These are phyloP conservation scores for Megathymus violae DNA, from an alignment of 1,140 invertebrate species.

Conservation along the genomic window DNA sequence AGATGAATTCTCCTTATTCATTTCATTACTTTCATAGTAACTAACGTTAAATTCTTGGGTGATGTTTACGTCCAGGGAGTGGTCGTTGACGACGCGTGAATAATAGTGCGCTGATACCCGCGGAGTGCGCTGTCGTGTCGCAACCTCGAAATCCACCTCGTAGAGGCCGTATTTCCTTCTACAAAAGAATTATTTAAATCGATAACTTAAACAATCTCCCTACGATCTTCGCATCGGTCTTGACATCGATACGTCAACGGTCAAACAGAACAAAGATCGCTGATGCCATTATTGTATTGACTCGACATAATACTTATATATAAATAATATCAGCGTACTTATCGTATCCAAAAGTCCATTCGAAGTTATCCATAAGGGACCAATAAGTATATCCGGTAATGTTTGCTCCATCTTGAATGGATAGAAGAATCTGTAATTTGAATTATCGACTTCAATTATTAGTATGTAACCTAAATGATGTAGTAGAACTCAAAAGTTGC, in stretches of 20 bases:
- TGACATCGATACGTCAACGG: too few relatives aligned
- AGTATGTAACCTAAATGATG: too few relatives aligned
- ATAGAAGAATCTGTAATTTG: slow-evolving; percentile 21
- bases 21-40: not conserved
- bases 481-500: too few relatives aligned
- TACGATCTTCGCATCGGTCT: not conserved
- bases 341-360: slow-evolving; percentile 39
- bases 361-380: not conserved
- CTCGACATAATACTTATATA: too few relatives aligned
- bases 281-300: too few relatives aligned
- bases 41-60: slow-evolving; percentile 2
- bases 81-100: slow-evolving; percentile 36
- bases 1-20: slow-evolving; percentile 3
- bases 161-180: slow-evolving; percentile 88
- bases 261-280: too few relatives aligned
- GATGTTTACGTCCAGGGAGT: not conserved
- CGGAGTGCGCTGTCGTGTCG: slow-evolving; percentile 84
- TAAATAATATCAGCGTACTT: too few relatives aligned
- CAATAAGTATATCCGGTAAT: not conserved
- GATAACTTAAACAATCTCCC: not conserved
- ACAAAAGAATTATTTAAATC: slow-evolving; percentile 44
- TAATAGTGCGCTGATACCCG: slow-evolving; percentile 85
- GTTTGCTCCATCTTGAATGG: not conserved
- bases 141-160: slow-evolving; percentile 87
- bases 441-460: too few relatives aligned